Conservation (phyloP, 1,140 invertebrate genomes). For the Zeugodacus cucurbitae region DNA sequence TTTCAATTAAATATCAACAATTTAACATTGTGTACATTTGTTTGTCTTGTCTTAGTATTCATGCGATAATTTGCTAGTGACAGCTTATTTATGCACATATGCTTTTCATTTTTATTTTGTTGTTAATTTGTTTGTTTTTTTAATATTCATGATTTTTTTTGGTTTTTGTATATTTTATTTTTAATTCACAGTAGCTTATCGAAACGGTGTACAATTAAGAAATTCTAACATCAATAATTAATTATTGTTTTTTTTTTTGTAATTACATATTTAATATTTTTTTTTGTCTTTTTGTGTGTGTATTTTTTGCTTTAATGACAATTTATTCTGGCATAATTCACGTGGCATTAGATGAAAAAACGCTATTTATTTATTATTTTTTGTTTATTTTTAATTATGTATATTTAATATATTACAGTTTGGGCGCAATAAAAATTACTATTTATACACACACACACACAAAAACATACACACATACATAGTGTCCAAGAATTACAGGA, state of each 20-base stretch:
- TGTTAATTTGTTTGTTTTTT: not conserved
- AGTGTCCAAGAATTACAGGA: not conserved
- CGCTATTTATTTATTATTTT: conserved; percentile 11
- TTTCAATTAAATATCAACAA: not conserved
- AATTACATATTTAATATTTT: conserved; percentile 19
- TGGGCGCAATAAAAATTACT: not conserved
- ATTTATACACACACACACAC: not conserved
- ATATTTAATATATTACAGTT: conserved; percentile 29
- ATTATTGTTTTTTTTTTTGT: not conserved
- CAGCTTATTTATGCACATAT: not conserved
- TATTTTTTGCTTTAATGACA: no score
- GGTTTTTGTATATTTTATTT: conserved; percentile 33
- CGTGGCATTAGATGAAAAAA: conserved; percentile 43
- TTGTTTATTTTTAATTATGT: conserved; percentile 7
- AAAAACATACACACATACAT: not conserved
- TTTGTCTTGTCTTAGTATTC: not conserved
- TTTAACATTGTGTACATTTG: not conserved
- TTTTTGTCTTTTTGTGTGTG: not conserved
- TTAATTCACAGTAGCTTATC: conserved; percentile 38
- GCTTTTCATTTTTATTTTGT: not conserved
- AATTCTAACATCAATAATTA: conserved; percentile 37
- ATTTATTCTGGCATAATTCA: not conserved
- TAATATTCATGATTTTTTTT: conserved; percentile 14
- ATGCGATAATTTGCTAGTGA: not conserved
- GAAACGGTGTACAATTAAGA: conserved; percentile 30